Evolutionary conservation across 1,140 invertebrate species (phyloP).

Genomic region (Aphelenchoides fujianensis): DNA sequence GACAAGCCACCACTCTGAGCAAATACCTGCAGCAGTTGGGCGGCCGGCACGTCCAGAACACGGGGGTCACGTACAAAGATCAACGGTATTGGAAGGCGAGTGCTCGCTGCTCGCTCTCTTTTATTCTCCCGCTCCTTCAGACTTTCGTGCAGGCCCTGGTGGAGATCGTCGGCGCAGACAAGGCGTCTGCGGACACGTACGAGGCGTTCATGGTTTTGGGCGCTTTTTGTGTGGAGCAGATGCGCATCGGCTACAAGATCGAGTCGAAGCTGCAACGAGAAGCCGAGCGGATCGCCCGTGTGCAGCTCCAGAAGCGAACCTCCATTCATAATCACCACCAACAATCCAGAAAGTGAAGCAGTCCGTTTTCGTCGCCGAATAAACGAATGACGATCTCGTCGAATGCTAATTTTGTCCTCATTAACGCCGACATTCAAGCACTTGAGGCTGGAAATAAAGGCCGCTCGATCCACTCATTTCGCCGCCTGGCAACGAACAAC

Average conservation of each 20-base stretch:
- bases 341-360: constrained; percentile 1
- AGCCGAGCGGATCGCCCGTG: constrained; percentile 39
- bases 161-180: constrained; percentile 26
- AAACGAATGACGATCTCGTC: too few species aligned
- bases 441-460: too few species aligned
- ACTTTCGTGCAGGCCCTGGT: constrained; percentile 37
- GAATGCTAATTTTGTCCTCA: too few species aligned
- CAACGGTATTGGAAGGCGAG: constrained; percentile 14
- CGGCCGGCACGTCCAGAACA: constrained; percentile 47
- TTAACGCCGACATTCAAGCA: too few species aligned
- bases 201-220: constrained; percentile 50
- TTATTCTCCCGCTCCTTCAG: constrained; percentile 16
- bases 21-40: constrained; percentile 52
- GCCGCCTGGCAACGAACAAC: too few species aligned
- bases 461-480: too few species aligned
- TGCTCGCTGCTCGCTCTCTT: background rate
- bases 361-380: too few species aligned
- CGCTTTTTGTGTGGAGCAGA: constrained; percentile 53
- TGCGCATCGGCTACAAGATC: constrained; percentile 54
- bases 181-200: constrained; percentile 29
- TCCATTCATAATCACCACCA: constrained; percentile 2
- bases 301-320: constrained; percentile 27
- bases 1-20: constrained; percentile 46
- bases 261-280: constrained; percentile 49
- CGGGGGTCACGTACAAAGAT: constrained; percentile 20